Evolutionary conservation across 2,797 vertebrate genomes (phyloP).

Genomic region (Lutjanus campechanus): DNA sequence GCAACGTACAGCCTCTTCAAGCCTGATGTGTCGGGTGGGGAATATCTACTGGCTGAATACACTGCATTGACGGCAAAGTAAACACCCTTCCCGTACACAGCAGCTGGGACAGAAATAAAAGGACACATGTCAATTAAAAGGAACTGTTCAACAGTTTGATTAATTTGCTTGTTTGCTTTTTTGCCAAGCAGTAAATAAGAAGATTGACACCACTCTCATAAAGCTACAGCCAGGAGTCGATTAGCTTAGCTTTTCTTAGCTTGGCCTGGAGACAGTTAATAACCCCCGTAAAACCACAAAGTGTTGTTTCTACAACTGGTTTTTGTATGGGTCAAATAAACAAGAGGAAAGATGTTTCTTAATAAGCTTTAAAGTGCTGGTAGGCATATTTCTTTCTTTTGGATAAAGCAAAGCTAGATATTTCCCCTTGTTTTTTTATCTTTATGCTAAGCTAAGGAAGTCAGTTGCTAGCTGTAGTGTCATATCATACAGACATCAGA

Average conservation of each 20-base stretch:
- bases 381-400: not conserved
- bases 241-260: not conserved
- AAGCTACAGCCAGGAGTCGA: not conserved
- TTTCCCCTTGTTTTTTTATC: not conserved
- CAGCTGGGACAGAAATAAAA: slow-evolving; percentile 52
- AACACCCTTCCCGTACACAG: slow-evolving; percentile 61
- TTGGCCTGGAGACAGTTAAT: no score
- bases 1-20: slow-evolving; percentile 72
- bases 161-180: rapidly evolving
- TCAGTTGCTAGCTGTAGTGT: not conserved
- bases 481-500: not conserved
- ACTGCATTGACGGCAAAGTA: slow-evolving; percentile 78
- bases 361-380: not conserved
- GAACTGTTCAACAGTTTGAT: not conserved
- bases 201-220: not conserved
- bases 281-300: no score
- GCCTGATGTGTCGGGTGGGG: slow-evolving; percentile 39
- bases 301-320: no score
- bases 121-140: not conserved
- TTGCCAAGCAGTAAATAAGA: not conserved
- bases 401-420: not conserved
- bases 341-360: not conserved
- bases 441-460: not conserved
- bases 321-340: not conserved
- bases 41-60: slow-evolving; percentile 48